Conservation (phyloP, 1,140 invertebrate genomes). For the Bombus terrestris region DNA sequence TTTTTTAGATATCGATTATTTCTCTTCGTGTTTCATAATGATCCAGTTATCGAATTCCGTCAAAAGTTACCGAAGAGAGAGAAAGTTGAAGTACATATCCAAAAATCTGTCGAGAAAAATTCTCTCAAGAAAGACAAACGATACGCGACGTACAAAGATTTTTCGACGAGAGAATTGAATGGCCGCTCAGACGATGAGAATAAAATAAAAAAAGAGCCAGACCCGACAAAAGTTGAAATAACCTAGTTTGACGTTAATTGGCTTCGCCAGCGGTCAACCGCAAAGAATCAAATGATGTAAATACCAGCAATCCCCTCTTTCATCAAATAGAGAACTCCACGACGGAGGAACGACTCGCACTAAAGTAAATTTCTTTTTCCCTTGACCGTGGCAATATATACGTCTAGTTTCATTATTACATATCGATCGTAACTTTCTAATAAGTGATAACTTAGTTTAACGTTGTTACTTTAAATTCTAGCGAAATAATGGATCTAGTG, state of each 20-base stretch:
- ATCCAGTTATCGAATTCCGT: neutral
- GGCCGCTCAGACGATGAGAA: neutral
- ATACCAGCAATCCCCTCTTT: constrained; percentile 8
- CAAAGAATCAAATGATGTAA: constrained; percentile 35
- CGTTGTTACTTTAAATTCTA: neutral
- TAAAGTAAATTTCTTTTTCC: neutral
- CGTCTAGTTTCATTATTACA: constrained; percentile 6
- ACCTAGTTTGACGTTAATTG: constrained; percentile 34
- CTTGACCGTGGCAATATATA: neutral
- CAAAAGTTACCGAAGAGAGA: neutral
- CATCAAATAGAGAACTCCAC: neutral
- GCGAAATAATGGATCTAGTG: neutral
- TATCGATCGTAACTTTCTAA: neutral
- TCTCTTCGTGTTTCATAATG: neutral
- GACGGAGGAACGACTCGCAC: neutral
- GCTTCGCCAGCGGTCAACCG: constrained; percentile 22
- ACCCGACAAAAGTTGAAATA: constrained; percentile 1
- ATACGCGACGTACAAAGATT: neutral
- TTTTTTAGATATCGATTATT: neutral
- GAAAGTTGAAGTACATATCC: neutral
- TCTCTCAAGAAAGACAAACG: too few species aligned
- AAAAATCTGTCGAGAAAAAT: neutral
- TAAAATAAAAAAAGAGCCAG: constrained; percentile 3
- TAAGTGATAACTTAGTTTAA: neutral
- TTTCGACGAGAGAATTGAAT: neutral